Base-by-base conservation (phyloP, 1,140 invertebrate genomes). In the Belonocnema kinseyi region DNA sequence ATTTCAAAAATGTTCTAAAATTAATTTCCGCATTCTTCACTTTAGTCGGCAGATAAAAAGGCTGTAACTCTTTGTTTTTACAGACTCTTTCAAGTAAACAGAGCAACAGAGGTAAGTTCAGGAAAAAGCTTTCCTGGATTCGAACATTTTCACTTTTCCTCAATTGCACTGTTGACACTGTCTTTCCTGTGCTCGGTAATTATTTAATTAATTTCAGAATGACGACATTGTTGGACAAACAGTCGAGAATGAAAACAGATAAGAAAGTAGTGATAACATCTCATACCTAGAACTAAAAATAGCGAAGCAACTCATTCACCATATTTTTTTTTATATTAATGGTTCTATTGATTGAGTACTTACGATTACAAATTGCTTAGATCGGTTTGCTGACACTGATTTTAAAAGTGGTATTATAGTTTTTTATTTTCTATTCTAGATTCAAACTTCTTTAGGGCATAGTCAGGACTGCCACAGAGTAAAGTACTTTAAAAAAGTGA, bases 171-270 rank as follows among this genome's bases (percentile, higher is more conserved):
- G 14, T 66, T 66, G 33, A 66, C 61, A 66, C 40, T 33, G 13
- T 40, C 61, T 66, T 66, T 66, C n/a, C 40, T 40, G 40, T 66
- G 21, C 26, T 66, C 40, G 12, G 61, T n/a, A 66, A 66, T 66
- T 40, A 61, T 40, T 12, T n/a, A 66, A 66, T 66, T 40, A 40
- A 61, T 13, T 40, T 33, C 14, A 66, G 7, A 46, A 40, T 66
- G 61, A 66, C 33, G 61, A n/a, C 61, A 40, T 66, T 66, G 61
- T 40, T n/a, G 14, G 33, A 66, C 14, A 66, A 66, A 66, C 33
- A 66, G 14, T 66, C 14, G 40, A 56, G 54, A 56, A 56, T 19
- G 17, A 56, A 26, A 66, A 66, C 26, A 33, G 61, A 66, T 66
- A 66, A 46, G 61, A 66, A 66, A 16, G 21, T 7, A 14, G 14